phyloP scores from a whole-genome alignment of 2,888 invertebrate species.

The Beris morrisii region DNA sequence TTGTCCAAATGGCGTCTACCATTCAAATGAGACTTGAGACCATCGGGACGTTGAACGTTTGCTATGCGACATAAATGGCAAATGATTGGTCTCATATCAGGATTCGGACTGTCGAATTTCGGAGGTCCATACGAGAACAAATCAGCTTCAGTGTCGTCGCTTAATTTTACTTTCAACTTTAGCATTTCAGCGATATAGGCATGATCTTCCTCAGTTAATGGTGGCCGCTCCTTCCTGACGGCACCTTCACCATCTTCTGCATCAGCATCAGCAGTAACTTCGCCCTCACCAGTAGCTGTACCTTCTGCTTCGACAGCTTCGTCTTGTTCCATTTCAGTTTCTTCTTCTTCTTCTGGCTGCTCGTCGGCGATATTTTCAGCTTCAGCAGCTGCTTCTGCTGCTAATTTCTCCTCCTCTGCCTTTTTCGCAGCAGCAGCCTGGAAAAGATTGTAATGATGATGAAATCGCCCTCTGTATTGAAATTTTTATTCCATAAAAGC shows the following conservation, averaged over 20 bases:
- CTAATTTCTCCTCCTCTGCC: neutral
- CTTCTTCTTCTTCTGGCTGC: neutral
- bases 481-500: too few species aligned
- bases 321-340: neutral
- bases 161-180: slow-evolving; percentile 21
- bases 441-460: too few species aligned
- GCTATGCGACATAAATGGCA: slow-evolving; percentile 33
- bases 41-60: neutral
- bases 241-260: neutral
- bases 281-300: neutral
- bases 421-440: neutral
- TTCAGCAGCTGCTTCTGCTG: neutral
- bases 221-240: neutral
- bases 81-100: slow-evolving; percentile 21
- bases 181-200: slow-evolving; percentile 31
- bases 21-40: slow-evolving; percentile 25
- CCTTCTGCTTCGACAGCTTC: neutral
- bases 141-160: slow-evolving; percentile 29
- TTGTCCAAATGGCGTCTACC: slow-evolving; percentile 21
- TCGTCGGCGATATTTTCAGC: neutral
- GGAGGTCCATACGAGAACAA: slow-evolving; percentile 35
- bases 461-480: too few species aligned
- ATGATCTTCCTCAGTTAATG: neutral
- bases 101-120: neutral
- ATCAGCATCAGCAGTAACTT: neutral